Base-by-base conservation (phyloP, 2,888 invertebrate genomes). In the Euspilapteryx auroguttella region DNA sequence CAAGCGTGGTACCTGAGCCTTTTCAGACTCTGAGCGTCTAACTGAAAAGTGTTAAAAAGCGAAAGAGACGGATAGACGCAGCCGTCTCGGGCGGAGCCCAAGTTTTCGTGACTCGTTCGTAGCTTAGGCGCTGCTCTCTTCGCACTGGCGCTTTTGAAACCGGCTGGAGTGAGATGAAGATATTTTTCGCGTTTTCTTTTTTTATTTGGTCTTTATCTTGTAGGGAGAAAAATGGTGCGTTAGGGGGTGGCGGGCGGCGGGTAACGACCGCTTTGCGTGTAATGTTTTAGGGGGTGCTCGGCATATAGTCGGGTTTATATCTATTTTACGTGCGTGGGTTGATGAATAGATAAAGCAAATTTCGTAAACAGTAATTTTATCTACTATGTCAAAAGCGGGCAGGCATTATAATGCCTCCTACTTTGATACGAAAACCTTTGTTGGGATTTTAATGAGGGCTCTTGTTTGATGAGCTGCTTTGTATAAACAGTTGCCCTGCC, bases 171-270 rank as follows among this genome's bases (percentile, higher is more conserved):
- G 63, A 45, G 75, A 71, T 49, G 36, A 55, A 50, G 46, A 47
- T 64, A 57, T 71, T 73, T 73, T 75, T 69, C 66, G 42, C 69
- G 65, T 68, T 73, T 71, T 73, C 65, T 65, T 75, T 75, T 65
- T 75, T 73, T 73, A 65, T 68, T 64, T 55, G 68, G 71, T 71
- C 73, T 73, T 75, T 73, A 68, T 69, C 73, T 73, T 71, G 63
- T 45, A 53, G 57, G 68, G 58, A 55, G 68, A 66, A 68, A 71
- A 71, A 65, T 62, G 54, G 56, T 68, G 71, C 64, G 68, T 64
- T 49, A 39, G 51, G 58, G 48, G 45, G 46, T 32, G 35, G 31
- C 44, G 44, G 41, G 43, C 42, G 42, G 36, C 32, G 54, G 50
- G 44, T 47, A 45, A 53, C 47, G 49, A 49, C 49, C 55, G 57